Conservation (phyloP, 53 echinoderm and acorn worm genomes). For the Actinopyga echinites region DNA sequence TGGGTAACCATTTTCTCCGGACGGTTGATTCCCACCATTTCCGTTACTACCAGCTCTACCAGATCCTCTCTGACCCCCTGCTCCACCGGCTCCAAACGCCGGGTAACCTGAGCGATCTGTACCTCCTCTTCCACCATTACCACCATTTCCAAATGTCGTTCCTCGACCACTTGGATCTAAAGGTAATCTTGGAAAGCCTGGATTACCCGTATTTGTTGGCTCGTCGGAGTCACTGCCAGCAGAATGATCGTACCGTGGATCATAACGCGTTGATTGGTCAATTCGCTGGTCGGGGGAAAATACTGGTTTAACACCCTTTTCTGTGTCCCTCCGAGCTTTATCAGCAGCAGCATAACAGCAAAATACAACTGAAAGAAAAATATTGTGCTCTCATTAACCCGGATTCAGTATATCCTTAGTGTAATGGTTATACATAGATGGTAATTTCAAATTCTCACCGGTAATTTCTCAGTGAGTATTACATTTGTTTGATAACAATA, state of each 20-base stretch:
- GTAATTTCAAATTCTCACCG: no score
- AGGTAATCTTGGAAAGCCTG: background rate
- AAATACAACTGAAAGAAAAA: background rate
- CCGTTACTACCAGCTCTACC: background rate
- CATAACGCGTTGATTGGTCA: slow-evolving; percentile 1
- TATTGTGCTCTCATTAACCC: background rate
- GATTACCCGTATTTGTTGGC: background rate
- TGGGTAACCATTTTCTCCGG: background rate
- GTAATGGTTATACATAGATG: no score
- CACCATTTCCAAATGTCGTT: background rate
- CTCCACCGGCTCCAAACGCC: background rate
- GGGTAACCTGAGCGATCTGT: background rate
- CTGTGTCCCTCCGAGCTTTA: background rate
- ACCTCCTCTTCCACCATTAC: background rate
- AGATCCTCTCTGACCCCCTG: background rate
- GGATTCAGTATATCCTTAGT: no score
- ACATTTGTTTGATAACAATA: no score
- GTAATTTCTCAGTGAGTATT: no score
- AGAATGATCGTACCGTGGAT: background rate
- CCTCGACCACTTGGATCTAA: background rate
- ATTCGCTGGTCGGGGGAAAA: background rate
- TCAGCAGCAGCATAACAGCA: background rate
- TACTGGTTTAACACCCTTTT: background rate
- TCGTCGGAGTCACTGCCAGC: slow-evolving; percentile 3
- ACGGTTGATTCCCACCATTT: background rate